Base-by-base conservation (phyloP, 2,113 vertebrate species). In the Podarcis raffonei region DNA sequence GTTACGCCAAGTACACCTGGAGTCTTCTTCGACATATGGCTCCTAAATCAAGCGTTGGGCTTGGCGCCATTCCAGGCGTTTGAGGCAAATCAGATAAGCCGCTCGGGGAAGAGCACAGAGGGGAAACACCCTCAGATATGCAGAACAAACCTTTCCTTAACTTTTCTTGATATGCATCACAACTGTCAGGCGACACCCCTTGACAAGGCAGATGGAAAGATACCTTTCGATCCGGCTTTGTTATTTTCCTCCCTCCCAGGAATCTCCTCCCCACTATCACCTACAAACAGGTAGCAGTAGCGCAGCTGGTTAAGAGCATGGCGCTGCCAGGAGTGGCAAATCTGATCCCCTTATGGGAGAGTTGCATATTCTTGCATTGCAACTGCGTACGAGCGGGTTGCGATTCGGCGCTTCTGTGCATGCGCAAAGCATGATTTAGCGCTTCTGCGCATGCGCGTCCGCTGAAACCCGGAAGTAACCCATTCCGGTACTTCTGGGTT, bases 1-100 rank as follows among this genome's bases (percentile, higher is more conserved):
- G 84, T 11, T 5, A 91, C 91, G 87, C 66, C 20, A 89, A 93
- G 91, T 20, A 32, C 59, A 84, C 89, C 77, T 89, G 86, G 88
- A 77, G 82, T 84, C 37, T 89, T 89, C 68, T 62, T 20, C 78
- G 85, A 83, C 42, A 25, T 65, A 30, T 65, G 86, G 75, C 81
- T 91, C 53, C 39, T 25, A 35, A 2, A 32, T 81, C 23, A n/a
- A 9, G 82, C 65, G 42, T 7, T 27, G 59, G 37, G 35, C 78
- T 94, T 77, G 91, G 68, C 81, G 2, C 22, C 37, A 11, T 42
- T 71, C 82, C 82, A 84, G 39, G 87, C 83, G 71, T 80, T 84
- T 86, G 78, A 87, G 87, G 81, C 92, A 89, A 92, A 91, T 91
- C 8, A 93, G 89, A 90, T 37, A 83, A 0, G 0, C 32, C 16